These are phyloP conservation scores for Podarcis siculus DNA, from an alignment of 2,797 vertebrate species.

Conservation along the genomic window DNA sequence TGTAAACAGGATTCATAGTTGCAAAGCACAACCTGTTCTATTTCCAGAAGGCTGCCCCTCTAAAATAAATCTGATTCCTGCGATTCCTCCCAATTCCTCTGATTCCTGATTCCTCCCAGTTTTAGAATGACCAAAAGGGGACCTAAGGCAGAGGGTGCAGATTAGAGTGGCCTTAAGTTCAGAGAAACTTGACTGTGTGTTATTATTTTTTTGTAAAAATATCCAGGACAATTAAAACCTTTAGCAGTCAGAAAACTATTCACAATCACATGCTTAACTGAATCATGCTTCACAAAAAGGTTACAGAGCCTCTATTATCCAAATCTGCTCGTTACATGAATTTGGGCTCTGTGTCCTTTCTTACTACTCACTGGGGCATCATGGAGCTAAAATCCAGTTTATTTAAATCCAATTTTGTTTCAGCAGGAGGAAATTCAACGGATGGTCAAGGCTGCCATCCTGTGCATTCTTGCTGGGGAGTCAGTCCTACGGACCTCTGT, in stretches of 20 bases:
- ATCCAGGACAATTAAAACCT: background rate
- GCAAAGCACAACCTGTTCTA: background rate
- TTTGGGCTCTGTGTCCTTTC: background rate
- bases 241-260: background rate
- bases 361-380: background rate
- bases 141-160: background rate
- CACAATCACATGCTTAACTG: background rate
- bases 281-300: background rate
- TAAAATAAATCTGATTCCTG: background rate
- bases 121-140: background rate
- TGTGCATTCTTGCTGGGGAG: background rate
- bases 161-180: background rate
- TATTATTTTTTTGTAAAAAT: background rate
- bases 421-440: background rate
- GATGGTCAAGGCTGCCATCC: background rate
- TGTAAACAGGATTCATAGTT: background rate
- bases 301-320: background rate
- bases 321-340: constrained; percentile 6
- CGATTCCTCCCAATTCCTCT: too few relatives aligned
- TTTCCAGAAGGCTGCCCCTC: background rate
- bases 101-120: background rate
- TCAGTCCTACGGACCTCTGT: background rate
- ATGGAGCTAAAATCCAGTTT: background rate
- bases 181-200: background rate
- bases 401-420: background rate